Base-by-base conservation (phyloP, 2,888 invertebrate genomes). In the Sphaerophoria taeniata region DNA sequence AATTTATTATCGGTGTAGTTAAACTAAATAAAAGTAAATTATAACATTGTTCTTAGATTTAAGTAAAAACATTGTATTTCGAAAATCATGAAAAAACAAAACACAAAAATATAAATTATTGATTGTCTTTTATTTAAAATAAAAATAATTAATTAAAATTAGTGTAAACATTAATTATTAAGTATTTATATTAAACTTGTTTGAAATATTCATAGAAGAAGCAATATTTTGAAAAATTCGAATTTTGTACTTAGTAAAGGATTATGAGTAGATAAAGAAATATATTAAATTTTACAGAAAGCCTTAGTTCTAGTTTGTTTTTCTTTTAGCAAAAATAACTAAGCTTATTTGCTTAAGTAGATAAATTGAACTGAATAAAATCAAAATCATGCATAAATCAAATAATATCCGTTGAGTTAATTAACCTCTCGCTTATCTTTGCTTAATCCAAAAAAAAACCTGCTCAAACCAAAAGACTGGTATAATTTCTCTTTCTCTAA, bases 1-100 rank as follows among this genome's bases (percentile, higher is more conserved):
- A 86, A 71, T 82, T 82, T 82, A 82, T 56, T 86, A 86, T 86
- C 82, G 77, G 71, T 86, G 86, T 86, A 86, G 61, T 78, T 36
- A 86, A 71, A 84, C 39, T 58, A 74, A 72, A 69, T 31, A 11
- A 6, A 60, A 14, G 12, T 6, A 76, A 24, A 39, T 39, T 1
- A 39, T 2, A 2, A 65, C n/a, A 31, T 31, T 6, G 53, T 49
- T 36, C 36, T 31, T 53, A 43, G 39, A 34, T 24, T 45, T 53
- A 24, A 55, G 31, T 11, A n/a, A 16, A 63, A 43, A 58, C 39
- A 65, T 39, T 24, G 39, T 75, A 45, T 24, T 24, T 24, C 24
- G 24, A 24, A 24, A 74, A 36, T 71, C 53, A 79, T 71, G 56
- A 39, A 45, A n/a, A 14, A 49, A 53, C 39, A n/a, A 61, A 56